A percentile compares a stretch with the other conserved stretches of the same genome.
phyloP scores from a whole-genome alignment of 2,888 invertebrate genomes.

The Lithodes maja region DNA sequence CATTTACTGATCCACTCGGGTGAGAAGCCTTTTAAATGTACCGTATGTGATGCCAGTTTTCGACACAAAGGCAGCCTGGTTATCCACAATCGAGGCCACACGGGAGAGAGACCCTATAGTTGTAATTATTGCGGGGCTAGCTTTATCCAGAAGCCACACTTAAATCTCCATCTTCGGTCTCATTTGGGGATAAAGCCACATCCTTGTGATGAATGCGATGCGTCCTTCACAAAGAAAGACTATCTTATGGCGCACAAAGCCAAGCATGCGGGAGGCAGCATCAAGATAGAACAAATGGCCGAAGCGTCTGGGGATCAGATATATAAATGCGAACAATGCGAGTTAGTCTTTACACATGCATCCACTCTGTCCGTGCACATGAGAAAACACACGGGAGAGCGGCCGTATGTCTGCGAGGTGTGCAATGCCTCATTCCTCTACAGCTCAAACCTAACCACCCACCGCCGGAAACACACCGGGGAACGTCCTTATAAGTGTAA shows the following conservation, averaged over 20 bases:
- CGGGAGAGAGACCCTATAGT: conserved; percentile 63
- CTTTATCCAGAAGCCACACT: conserved; percentile 57
- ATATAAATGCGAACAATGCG: conserved; percentile 53
- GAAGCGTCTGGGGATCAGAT: conserved; percentile 45
- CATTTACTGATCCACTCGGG: conserved; percentile 56
- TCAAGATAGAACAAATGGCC: conserved; percentile 37
- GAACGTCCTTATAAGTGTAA: conserved; percentile 60
- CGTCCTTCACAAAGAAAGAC: conserved; percentile 67
- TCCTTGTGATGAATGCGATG: conserved; percentile 61
- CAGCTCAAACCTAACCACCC: conserved; percentile 62
- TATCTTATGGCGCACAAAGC: conserved; percentile 66
- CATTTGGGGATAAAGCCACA: conserved; percentile 60
- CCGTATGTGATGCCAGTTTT: conserved; percentile 50
- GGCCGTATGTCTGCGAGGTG: conserved; percentile 57
- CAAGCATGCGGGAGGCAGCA: conserved; percentile 59
- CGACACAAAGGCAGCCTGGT: conserved; percentile 57
- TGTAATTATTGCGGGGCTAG: conserved; percentile 61
- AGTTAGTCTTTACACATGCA: conserved; percentile 48
- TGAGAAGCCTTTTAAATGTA: conserved; percentile 51
- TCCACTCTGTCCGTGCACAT: conserved; percentile 56
- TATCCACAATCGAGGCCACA: conserved; percentile 62
- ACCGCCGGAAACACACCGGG: conserved; percentile 61
- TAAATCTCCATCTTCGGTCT: conserved; percentile 56
- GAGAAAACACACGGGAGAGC: conserved; percentile 61
- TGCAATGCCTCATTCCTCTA: conserved; percentile 61